phyloP scores from a whole-genome alignment of 1,140 invertebrate genomes.

The Pseudomyrmex gracilis region DNA sequence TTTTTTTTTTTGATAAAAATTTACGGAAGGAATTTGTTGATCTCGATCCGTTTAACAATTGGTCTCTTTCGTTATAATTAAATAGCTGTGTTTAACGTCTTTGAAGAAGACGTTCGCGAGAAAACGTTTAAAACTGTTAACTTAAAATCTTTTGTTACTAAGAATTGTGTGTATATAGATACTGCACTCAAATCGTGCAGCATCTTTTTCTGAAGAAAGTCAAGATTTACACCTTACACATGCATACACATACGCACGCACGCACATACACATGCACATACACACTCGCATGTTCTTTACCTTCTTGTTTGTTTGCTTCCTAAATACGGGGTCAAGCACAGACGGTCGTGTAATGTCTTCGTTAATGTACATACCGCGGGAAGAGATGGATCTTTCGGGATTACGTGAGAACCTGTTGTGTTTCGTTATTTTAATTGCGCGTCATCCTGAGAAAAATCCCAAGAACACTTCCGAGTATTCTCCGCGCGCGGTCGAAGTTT shows the following conservation, averaged over 20 bases:
- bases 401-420: conserved; percentile 61
- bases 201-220: neutral
- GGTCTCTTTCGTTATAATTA: neutral
- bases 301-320: neutral
- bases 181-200: neutral
- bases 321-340: conserved; percentile 48
- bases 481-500: conserved; percentile 33
- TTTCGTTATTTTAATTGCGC: conserved; percentile 71
- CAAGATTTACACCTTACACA: neutral
- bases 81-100: neutral
- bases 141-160: conserved; percentile 10
- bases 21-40: too few species aligned
- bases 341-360: conserved; percentile 30
- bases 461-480: conserved; percentile 74
- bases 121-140: neutral
- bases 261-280: too few species aligned
- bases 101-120: neutral
- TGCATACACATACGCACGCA: neutral
- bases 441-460: conserved; percentile 73
- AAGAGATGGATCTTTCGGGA: conserved; percentile 50
- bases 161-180: neutral
- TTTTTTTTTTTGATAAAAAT: too few species aligned
- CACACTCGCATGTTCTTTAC: neutral
- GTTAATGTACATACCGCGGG: conserved; percentile 44
- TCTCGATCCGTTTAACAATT: too few species aligned